Conservation (phyloP, 2,113 vertebrate genomes). For the Buteo buteo region DNA sequence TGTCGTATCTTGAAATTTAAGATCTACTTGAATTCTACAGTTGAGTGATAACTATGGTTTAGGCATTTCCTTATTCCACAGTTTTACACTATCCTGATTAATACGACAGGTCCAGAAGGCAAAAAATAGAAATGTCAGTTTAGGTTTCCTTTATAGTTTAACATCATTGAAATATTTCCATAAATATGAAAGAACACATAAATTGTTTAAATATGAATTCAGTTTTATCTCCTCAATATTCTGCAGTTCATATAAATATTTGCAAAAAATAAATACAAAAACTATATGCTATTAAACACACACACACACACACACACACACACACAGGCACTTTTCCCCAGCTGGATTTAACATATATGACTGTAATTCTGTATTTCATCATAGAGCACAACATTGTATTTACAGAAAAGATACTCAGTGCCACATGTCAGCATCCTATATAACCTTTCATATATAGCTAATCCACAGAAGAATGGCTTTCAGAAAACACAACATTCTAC, state of each 20-base stretch:
- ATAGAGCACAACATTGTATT: neutral
- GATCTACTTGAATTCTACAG: neutral
- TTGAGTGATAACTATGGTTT: neutral
- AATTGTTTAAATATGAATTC: slow-evolving; percentile 3
- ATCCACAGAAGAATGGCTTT: slow-evolving; percentile 24
- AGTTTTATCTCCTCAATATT: slow-evolving; percentile 21
- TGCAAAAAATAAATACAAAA: slow-evolving; percentile 15
- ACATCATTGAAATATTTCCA: slow-evolving; percentile 22
- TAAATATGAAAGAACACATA: neutral
- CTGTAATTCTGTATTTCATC: slow-evolving; percentile 26
- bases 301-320: neutral
- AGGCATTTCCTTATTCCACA: slow-evolving; percentile 55
- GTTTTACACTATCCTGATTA: slow-evolving; percentile 48
- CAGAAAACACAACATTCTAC: slow-evolving; percentile 8
- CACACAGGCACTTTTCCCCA: neutral
- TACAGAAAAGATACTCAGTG: slow-evolving; percentile 32
- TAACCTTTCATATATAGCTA: neutral
- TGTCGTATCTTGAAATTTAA: slow-evolving; percentile 53
- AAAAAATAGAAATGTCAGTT: neutral
- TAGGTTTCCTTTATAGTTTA: slow-evolving; percentile 26
- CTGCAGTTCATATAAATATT: neutral
- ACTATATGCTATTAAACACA: neutral
- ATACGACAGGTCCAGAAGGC: slow-evolving; percentile 21
- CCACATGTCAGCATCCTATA: slow-evolving; percentile 41
- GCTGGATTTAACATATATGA: slow-evolving; percentile 5